Conservation (phyloP, 2,797 vertebrate genomes). For the Lycodopsis pacificus region DNA sequence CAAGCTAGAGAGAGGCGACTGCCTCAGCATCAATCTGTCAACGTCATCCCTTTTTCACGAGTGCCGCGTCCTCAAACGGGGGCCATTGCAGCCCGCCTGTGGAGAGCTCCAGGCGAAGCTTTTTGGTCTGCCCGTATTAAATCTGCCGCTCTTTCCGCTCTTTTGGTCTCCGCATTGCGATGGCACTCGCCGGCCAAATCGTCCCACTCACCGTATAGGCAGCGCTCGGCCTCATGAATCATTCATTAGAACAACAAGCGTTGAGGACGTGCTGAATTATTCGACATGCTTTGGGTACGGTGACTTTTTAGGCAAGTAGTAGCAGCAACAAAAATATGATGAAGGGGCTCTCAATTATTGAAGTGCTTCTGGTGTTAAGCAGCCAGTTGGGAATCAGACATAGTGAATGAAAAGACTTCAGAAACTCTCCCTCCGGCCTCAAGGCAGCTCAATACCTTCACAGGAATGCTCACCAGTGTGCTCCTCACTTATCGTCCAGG, state of each 20-base stretch:
- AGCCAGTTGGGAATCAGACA: conserved; percentile 28
- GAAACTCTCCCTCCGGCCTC: conserved; percentile 10
- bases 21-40: conserved; percentile 21
- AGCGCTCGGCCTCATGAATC: conserved; percentile 65
- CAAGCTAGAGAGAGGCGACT: conserved; percentile 25
- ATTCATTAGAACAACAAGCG: conserved; percentile 67
- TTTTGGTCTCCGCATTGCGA: conserved; percentile 25
- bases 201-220: conserved; percentile 51
- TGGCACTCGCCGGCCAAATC: conserved; percentile 37
- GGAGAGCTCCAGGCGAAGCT: conserved; percentile 47
- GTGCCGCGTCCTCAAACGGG: conserved; percentile 9
- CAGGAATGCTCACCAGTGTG: conserved; percentile 13
- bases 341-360: conserved; percentile 57
- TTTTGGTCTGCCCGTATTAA: conserved; percentile 56
- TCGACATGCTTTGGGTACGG: conserved; percentile 60
- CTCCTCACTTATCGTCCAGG: conserved; percentile 78
- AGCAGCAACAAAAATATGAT: conserved; percentile 45
- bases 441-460: not conserved
- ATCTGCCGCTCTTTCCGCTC: conserved; percentile 30
- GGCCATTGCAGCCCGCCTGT: conserved; percentile 29
- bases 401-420: conserved; percentile 31
- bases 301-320: conserved; percentile 39
- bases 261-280: conserved; percentile 75
- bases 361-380: conserved; percentile 44
- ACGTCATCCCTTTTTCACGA: not conserved